These are phyloP conservation scores for Myotis daubentonii DNA, from an alignment of 2,797 vertebrate species.

Conservation along the genomic window DNA sequence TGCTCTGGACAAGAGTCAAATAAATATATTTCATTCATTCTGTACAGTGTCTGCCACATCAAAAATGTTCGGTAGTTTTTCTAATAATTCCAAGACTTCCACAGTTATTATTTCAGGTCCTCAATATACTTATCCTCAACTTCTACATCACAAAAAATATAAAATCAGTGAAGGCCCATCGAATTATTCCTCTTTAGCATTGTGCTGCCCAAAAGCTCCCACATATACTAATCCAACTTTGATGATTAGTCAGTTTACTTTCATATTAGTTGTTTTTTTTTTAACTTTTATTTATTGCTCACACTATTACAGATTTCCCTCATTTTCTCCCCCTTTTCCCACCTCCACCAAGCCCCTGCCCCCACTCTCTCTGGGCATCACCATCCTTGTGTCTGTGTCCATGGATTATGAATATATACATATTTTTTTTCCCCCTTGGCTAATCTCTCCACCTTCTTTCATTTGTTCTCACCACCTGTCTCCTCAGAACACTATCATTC, in stretches of 20 bases:
- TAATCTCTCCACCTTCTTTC: neutral
- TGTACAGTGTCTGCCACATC: neutral
- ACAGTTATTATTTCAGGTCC: neutral
- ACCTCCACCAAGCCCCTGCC: neutral
- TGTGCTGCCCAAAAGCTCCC: neutral
- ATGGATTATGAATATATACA: neutral
- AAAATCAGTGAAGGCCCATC: neutral
- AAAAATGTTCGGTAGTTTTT: neutral
- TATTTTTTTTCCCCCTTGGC: neutral
- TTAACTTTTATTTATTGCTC: neutral
- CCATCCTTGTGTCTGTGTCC: neutral
- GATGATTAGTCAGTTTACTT: neutral
- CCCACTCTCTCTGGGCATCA: neutral
- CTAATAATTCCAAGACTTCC: neutral
- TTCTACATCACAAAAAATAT: neutral
- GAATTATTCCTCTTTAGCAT: neutral
- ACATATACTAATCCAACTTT: neutral
- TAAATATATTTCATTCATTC: constrained; percentile 44
- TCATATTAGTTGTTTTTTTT: neutral
- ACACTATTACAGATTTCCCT: neutral
- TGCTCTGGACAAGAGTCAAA: constrained; percentile 61
- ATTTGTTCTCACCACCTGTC: neutral
- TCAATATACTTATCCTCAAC: neutral
- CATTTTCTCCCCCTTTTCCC: neutral
- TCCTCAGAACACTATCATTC: neutral